Percentiles rank a stretch among this genome's conserved stretches.
phyloP scores from a whole-genome alignment of 1,140 invertebrate genomes.

The Proales similis region DNA sequence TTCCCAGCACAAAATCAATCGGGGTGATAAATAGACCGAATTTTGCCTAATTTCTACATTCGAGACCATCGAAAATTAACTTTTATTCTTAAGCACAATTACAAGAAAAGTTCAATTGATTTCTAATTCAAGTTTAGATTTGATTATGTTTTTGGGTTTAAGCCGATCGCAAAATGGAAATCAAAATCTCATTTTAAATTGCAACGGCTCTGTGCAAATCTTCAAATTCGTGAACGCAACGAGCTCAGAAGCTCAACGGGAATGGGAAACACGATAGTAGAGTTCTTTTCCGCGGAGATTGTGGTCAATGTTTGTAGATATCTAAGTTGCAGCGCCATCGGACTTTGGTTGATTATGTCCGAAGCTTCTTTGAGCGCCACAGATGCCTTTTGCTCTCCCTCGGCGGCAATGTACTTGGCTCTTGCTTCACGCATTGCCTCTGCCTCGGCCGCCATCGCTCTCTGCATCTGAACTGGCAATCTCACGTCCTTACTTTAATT shows the following conservation, averaged over 20 bases:
- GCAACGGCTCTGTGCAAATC: too few species aligned
- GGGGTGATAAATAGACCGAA: too few species aligned
- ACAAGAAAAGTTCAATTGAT: too few species aligned
- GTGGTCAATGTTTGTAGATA: conserved; percentile 77
- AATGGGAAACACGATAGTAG: conserved; percentile 91
- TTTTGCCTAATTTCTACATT: too few species aligned
- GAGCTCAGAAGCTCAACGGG: conserved; percentile 74
- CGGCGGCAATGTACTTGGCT: conserved; percentile 43
- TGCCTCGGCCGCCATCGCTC: conserved; percentile 49
- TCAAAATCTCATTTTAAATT: too few species aligned
- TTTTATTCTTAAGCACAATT: too few species aligned
- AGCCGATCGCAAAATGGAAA: too few species aligned
- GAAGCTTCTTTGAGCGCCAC: conserved; percentile 35
- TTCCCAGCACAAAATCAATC: too few species aligned
- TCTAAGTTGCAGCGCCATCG: conserved; percentile 73
- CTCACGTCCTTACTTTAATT: conserved; percentile 41
- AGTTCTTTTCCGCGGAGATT: conserved; percentile 94
- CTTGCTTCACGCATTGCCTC: conserved; percentile 47
- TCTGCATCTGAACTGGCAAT: conserved; percentile 44
- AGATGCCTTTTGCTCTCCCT: conserved; percentile 38
- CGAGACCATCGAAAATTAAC: too few species aligned
- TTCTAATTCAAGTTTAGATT: too few species aligned
- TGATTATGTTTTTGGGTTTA: too few species aligned
- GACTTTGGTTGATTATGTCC: conserved; percentile 46
- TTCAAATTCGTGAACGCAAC: too few species aligned